phyloP scores from a whole-genome alignment of 1,140 invertebrate species.

The Piezodorus guildinii region DNA sequence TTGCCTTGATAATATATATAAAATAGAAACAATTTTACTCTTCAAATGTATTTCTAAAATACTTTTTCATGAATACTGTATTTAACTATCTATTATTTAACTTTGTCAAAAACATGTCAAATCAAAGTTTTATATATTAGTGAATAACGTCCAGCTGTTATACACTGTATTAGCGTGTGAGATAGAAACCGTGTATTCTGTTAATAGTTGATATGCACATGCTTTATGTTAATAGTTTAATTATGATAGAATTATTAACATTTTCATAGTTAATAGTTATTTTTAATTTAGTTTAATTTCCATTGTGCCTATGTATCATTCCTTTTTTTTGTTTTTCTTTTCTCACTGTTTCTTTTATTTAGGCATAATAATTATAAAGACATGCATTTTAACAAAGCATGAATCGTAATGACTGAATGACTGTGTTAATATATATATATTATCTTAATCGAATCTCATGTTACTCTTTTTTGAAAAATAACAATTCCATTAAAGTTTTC shows the following conservation, averaged over 20 bases:
- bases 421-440: neutral
- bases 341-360: neutral
- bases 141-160: too few species aligned
- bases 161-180: too few species aligned
- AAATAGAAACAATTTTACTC: too few species aligned
- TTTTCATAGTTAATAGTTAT: neutral
- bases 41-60: too few species aligned
- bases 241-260: neutral
- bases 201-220: neutral
- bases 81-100: too few species aligned
- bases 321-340: constrained; percentile 4
- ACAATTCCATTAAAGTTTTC: neutral
- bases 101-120: too few species aligned
- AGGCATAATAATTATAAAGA: constrained; percentile 2
- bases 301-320: neutral
- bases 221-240: neutral
- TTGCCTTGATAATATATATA: too few species aligned
- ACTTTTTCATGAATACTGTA: too few species aligned
- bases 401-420: constrained; percentile 5
- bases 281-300: neutral
- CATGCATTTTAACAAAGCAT: neutral
- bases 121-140: too few species aligned
- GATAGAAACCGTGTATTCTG: neutral
- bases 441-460: neutral
- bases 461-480: neutral